phyloP scores from a whole-genome alignment of 2,888 invertebrate species.

The Zelleria hepariella region DNA sequence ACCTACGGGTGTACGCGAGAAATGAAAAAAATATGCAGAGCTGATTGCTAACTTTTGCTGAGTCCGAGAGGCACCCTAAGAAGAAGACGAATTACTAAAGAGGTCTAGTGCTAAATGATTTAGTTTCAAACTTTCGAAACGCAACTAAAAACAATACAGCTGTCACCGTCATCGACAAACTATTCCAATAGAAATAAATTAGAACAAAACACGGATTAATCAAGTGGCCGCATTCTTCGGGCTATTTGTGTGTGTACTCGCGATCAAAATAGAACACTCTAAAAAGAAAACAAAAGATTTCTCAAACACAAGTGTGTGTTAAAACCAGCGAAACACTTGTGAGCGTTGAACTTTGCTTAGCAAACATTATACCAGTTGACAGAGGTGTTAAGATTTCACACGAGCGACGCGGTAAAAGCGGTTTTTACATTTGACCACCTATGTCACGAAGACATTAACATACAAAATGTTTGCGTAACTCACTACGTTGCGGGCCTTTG shows the following conservation, averaged over 20 bases:
- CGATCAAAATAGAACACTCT: neutral
- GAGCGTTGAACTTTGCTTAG: neutral
- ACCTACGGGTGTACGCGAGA: too few relatives aligned
- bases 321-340: neutral
- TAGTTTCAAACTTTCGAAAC: neutral
- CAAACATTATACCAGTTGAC: neutral
- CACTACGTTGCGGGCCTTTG: neutral
- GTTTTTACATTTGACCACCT: conserved; percentile 40
- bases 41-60: too few relatives aligned
- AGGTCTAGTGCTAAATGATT: too few relatives aligned
- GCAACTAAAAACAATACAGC: neutral
- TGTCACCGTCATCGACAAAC: neutral
- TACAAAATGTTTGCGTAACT: neutral
- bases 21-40: too few relatives aligned
- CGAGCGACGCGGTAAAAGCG: conserved; percentile 20
- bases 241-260: neutral
- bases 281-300: neutral
- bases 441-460: conserved; percentile 15
- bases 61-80: too few relatives aligned
- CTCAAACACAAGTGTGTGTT: neutral
- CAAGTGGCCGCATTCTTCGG: neutral
- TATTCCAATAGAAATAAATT: neutral
- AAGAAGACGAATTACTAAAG: too few relatives aligned
- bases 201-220: neutral
- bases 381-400: conserved; percentile 20